A percentile compares a stretch with the other conserved stretches of the same genome.
Conservation (phyloP, 2,113 vertebrate genomes). For the Plotosus lineatus region DNA sequence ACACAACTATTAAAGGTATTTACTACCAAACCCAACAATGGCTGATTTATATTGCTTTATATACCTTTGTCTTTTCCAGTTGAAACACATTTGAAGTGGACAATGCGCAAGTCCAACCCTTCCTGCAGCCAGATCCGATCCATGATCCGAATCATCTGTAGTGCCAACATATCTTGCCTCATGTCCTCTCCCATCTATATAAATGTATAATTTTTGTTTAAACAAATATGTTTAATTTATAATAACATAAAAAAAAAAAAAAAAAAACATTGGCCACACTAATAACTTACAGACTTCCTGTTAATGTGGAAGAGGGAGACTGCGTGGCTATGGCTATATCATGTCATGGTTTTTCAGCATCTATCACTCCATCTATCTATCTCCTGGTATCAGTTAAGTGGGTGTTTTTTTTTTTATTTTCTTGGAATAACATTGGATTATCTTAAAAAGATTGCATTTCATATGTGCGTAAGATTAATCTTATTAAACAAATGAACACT, state of each 20-base stretch:
- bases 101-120: conserved; percentile 93
- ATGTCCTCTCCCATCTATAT: conserved; percentile 93
- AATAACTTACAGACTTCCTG: background rate
- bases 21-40: background rate
- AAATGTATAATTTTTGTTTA: background rate
- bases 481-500: background rate
- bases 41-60: background rate
- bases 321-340: no score
- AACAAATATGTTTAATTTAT: no score
- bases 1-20: background rate
- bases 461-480: background rate
- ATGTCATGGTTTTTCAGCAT: no score
- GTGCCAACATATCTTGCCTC: conserved; percentile 96
- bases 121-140: conserved; percentile 98
- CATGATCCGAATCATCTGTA: conserved; percentile 99
- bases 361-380: no score
- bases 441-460: background rate
- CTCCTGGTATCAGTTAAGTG: no score
- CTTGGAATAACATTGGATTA: background rate
- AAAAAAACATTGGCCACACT: no score
- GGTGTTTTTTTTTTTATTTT: background rate
- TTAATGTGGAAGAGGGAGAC: background rate
- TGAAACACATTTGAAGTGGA: conserved; percentile 96
- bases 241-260: no score
- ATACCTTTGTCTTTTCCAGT: conserved; percentile 94